These are phyloP conservation scores for Drosophila melanica DNA, from an alignment of 1,140 invertebrate genomes.

Conservation along the genomic window DNA sequence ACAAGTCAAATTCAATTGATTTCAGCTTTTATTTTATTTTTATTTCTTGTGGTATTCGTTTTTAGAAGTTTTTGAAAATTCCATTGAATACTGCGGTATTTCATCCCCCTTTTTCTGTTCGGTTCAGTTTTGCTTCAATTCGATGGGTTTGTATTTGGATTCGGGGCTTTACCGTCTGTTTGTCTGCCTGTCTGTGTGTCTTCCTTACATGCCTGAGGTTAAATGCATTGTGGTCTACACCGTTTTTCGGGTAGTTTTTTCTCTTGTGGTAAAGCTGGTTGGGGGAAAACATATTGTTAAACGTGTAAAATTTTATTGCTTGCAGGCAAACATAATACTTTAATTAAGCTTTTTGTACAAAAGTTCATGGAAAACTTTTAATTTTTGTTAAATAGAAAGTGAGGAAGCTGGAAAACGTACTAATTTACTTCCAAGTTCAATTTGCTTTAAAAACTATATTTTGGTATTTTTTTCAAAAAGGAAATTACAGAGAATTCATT, in stretches of 20 bases:
- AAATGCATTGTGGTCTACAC: conserved; percentile 26
- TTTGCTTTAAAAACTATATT: too few relatives aligned
- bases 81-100: conserved; percentile 13
- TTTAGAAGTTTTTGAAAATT: conserved; percentile 27
- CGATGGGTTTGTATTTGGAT: conserved; percentile 9
- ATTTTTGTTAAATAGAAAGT: too few relatives aligned
- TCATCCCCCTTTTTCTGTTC: conserved; percentile 1
- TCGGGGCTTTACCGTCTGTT: neutral
- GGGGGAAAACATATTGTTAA: neutral
- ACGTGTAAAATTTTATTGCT: conserved; percentile 12
- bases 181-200: too few relatives aligned
- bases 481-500: too few relatives aligned
- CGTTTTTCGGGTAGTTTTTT: conserved; percentile 2
- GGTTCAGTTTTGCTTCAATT: conserved; percentile 11
- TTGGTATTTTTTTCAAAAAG: too few relatives aligned
- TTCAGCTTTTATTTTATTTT: conserved; percentile 16
- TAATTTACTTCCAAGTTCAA: too few relatives aligned
- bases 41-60: neutral
- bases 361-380: neutral
- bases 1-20: conserved; percentile 79
- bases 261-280: conserved; percentile 1
- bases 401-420: too few relatives aligned
- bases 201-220: conserved; percentile 7
- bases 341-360: conserved; percentile 4
- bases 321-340: neutral